A percentile compares a stretch with the other conserved stretches of the same genome.
phyloP scores from a whole-genome alignment of 2,113 vertebrate genomes.

The Dicrurus megarhynchus region DNA sequence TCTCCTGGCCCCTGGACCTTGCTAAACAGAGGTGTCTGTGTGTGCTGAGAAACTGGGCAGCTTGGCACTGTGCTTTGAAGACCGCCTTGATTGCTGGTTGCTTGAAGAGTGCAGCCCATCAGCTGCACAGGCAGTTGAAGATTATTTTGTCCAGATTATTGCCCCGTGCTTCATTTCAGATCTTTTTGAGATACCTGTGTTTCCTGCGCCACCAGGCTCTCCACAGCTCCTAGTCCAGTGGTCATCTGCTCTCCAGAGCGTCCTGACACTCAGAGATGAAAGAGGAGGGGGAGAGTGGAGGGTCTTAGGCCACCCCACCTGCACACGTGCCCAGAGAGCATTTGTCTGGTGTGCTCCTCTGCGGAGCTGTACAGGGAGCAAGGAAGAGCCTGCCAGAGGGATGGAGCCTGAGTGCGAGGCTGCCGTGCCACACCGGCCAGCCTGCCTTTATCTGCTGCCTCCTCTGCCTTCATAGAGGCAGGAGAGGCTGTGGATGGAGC shows the following conservation, averaged over 20 bases:
- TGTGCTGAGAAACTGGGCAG: not conserved
- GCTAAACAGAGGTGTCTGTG: not conserved
- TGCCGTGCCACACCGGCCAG: not conserved
- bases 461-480: not conserved
- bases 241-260: not conserved
- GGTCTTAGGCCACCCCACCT: not conserved
- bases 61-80: not conserved
- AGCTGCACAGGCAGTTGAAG: not conserved
- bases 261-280: not conserved
- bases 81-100: not conserved
- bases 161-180: not conserved
- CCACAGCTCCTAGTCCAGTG: not conserved
- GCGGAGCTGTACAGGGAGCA: rapidly evolving
- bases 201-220: not conserved
- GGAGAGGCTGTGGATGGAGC: not conserved
- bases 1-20: not conserved
- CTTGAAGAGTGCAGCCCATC: not conserved
- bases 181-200: not conserved
- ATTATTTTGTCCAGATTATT: not conserved
- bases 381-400: not conserved
- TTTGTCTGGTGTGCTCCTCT: not conserved
- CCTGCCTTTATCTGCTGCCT: not conserved
- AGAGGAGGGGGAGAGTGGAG: not conserved
- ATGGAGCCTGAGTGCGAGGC: rapidly evolving
- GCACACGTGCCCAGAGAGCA: not conserved